Evolutionary conservation across 2,888 invertebrate species (phyloP), one percentile per base, ranked within the genome.

Genomic region (Palloptera scutellata): DNA sequence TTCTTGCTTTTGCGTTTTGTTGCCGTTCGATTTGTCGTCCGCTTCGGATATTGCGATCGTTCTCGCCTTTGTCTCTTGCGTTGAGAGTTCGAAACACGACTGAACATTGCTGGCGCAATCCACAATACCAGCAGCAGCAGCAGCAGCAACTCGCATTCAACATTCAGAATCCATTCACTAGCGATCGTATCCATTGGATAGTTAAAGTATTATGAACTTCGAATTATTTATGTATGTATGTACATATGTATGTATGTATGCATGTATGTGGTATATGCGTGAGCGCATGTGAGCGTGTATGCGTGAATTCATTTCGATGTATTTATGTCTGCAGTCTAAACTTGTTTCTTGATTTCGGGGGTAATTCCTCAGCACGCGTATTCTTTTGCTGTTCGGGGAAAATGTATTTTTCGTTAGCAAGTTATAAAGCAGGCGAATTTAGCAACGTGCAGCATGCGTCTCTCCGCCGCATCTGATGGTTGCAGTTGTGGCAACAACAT

Each of bases 31-130:
- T n/a, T 40, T 48, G 13, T 8, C 61, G 48, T 55, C 53, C 42
- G 59, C 61, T 67, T 6, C 19, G 54, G 61, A 45, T 67, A 51
- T 60, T 58, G 61, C 71, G 74, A 75, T 74, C 75, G 76, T 75
- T 73, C 77, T 76, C 78, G 77, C 57, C 63, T 75, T 64, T 62
- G 73, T 74, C 74, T 75, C 65, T 70, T 72, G 72, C 74, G 74
- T 71, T 75, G 74, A 74, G 77, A 75, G 77, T 76, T 78, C 81
- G 78, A 78, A 81, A 78, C 77, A 77, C 79, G 80, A 81, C 80
- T 81, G 76, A 77, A 68, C 60, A 45, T 43, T 45, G 43, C 43
- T 45, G 13, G 60, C 48, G 43, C 61, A 51, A 52, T 48, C 48
- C 45, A 48, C 40, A 61, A 61, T 20, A n/a, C 53, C 30, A n/a